These are phyloP conservation scores for Coptodon rendalli DNA, from an alignment of 2,113 vertebrate genomes.

Conservation along the genomic window DNA sequence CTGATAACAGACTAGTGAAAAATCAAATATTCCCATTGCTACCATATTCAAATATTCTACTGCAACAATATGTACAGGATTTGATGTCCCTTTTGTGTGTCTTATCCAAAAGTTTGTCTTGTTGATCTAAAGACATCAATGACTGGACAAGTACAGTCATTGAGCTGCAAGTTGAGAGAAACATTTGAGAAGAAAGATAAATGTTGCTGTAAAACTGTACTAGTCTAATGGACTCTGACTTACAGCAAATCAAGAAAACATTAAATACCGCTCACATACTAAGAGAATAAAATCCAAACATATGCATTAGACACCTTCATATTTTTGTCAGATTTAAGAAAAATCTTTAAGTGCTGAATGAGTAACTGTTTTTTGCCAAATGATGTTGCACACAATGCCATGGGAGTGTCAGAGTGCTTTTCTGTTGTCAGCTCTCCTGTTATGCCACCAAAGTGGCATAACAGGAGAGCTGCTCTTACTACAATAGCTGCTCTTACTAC, in stretches of 20 bases:
- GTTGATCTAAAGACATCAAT: not conserved
- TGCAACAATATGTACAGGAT: not conserved
- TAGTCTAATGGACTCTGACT: not conserved
- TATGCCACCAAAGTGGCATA: not conserved
- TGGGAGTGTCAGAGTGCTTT: not conserved
- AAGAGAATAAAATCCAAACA: not conserved
- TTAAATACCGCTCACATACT: not conserved
- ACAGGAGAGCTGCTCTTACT: too few relatives aligned
- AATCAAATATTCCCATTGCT: not conserved
- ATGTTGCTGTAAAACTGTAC: not conserved
- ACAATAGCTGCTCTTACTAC: not conserved
- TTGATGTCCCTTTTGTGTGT: not conserved
- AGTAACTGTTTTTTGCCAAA: not conserved
- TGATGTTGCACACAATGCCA: not conserved
- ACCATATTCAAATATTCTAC: not conserved
- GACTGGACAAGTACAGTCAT: not conserved
- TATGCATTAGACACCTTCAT: not conserved
- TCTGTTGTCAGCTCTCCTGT: not conserved
- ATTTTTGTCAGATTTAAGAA: not conserved
- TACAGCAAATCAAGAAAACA: not conserved
- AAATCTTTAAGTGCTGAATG: not conserved
- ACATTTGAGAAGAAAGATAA: not conserved
- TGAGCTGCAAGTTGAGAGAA: not conserved
- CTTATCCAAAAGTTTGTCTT: not conserved
- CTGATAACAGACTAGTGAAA: not conserved